Conservation (phyloP, 1,140 invertebrate genomes). For the Stegodyphus dumicola region DNA sequence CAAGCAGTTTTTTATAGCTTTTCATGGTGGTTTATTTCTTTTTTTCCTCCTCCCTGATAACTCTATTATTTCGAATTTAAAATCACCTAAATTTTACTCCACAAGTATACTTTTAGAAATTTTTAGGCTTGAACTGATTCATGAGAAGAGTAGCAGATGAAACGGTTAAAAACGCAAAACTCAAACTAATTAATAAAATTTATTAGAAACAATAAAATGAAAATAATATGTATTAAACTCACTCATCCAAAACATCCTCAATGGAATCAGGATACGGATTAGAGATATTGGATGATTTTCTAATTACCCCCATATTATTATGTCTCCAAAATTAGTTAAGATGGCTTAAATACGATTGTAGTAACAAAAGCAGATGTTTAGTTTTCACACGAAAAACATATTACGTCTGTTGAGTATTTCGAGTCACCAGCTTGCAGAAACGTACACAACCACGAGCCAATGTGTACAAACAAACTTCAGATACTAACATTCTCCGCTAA, state of each 20-base stretch:
- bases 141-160: too few species aligned
- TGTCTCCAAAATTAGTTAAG: neutral
- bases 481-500: neutral
- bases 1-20: too few species aligned
- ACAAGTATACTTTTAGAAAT: too few species aligned
- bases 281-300: conserved; percentile 21
- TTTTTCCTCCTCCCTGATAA: too few species aligned
- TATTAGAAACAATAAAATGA: too few species aligned
- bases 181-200: too few species aligned
- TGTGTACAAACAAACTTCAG: conserved; percentile 34
- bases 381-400: neutral
- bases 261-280: conserved; percentile 45
- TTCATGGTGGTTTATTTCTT: too few species aligned
- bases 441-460: conserved; percentile 5
- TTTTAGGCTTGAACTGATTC: too few species aligned
- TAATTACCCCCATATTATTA: conserved; percentile 60
- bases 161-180: too few species aligned
- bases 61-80: too few species aligned
- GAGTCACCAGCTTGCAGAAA: neutral
- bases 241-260: conserved; percentile 57
- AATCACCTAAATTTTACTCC: too few species aligned
- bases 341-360: neutral
- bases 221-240: neutral
- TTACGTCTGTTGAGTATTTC: neutral
- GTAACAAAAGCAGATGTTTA: neutral